Conservation (phyloP, 2,113 vertebrate genomes). For the Callospermophilus lateralis region DNA sequence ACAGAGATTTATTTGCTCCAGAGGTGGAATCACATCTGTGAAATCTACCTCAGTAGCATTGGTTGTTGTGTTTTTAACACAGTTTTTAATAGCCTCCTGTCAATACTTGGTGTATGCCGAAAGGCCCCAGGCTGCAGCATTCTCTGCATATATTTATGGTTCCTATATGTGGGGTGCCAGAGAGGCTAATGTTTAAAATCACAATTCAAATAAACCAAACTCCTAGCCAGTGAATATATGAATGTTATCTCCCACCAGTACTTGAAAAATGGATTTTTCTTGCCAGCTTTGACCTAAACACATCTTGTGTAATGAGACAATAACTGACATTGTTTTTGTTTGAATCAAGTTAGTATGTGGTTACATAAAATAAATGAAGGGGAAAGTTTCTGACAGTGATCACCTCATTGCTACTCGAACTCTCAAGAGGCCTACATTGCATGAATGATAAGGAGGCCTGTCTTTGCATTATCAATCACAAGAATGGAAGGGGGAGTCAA, state of each 20-base stretch:
- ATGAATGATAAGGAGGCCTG: neutral
- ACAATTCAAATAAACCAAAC: slow-evolving; percentile 75
- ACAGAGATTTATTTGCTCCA: slow-evolving; percentile 85
- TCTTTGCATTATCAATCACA: neutral
- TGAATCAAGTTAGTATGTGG: slow-evolving; percentile 15
- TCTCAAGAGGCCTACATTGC: neutral
- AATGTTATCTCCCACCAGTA: slow-evolving; percentile 42
- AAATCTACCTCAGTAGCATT: slow-evolving; percentile 74
- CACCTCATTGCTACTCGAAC: neutral
- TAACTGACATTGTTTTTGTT: slow-evolving; percentile 38
- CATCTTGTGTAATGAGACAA: slow-evolving; percentile 33
- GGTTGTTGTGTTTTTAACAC: slow-evolving; percentile 74
- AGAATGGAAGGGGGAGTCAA: neutral
- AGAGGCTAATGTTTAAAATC: slow-evolving; percentile 80
- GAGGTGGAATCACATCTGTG: slow-evolving; percentile 85
- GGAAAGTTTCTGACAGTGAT: neutral
- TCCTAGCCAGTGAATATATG: slow-evolving; percentile 47
- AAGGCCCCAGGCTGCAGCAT: slow-evolving; percentile 81
- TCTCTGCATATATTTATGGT: slow-evolving; percentile 83
- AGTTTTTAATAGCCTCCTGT: slow-evolving; percentile 84
- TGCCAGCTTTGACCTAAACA: slow-evolving; percentile 66
- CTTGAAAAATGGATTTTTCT: slow-evolving; percentile 45
- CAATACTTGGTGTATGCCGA: slow-evolving; percentile 73
- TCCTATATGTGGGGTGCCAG: slow-evolving; percentile 79
- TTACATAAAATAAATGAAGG: slow-evolving; percentile 59